phyloP scores from a whole-genome alignment of 2,113 vertebrate species.

The Sorex fumeus region DNA sequence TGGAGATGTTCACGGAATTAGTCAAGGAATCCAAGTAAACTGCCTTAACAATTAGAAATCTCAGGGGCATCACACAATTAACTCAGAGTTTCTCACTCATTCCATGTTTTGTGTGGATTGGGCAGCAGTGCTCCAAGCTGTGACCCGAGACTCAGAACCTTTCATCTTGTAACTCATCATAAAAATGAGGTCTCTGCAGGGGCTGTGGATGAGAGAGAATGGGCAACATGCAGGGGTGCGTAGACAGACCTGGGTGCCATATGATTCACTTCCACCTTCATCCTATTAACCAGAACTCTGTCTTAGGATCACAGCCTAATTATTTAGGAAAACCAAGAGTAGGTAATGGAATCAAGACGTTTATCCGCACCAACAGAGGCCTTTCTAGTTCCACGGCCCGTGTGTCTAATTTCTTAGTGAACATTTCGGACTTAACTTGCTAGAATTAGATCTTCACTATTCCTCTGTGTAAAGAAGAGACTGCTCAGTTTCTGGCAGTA shows the following conservation, averaged over 20 bases:
- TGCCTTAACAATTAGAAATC: conserved; percentile 1
- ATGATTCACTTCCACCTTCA: not conserved
- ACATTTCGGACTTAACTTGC: not conserved
- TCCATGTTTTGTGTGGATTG: not conserved
- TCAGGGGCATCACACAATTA: not conserved
- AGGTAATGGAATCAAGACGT: not conserved
- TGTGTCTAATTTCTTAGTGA: not conserved
- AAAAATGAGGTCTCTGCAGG: not conserved
- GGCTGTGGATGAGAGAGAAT: not conserved
- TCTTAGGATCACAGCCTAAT: not conserved
- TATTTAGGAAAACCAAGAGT: not conserved
- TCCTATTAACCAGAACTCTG: not conserved
- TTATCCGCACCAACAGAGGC: not conserved
- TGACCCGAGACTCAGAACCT: not conserved
- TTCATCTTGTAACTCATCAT: not conserved
- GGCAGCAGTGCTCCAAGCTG: not conserved
- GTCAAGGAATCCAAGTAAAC: not conserved
- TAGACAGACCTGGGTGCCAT: not conserved
- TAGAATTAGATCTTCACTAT: not conserved
- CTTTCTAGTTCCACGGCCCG: not conserved
- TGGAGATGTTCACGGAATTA: not conserved
- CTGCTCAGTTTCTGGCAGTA: not conserved
- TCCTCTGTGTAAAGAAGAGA: not conserved
- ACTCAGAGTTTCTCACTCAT: not conserved
- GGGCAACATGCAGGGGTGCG: not conserved